Evolutionary conservation across 2,797 vertebrate genomes (phyloP).

Genomic region (Columba guinea): DNA sequence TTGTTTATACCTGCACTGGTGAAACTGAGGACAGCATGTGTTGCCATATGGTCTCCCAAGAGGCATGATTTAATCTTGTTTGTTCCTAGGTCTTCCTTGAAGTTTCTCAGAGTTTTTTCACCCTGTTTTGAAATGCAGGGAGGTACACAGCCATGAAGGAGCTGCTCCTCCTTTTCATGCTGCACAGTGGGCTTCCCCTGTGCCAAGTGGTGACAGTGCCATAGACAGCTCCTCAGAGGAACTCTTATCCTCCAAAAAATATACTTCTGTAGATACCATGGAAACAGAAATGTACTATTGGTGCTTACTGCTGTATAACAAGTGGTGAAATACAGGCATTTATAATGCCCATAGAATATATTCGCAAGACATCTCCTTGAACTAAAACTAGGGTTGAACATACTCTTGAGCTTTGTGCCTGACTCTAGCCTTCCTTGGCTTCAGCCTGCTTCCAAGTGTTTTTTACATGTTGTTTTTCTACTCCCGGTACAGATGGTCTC

Average conservation of each 20-base stretch:
- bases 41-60: neutral
- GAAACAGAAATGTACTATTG: neutral
- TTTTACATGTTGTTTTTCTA: rapidly evolving
- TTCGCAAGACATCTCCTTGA: neutral
- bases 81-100: neutral
- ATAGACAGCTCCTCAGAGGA: neutral
- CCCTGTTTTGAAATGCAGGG: neutral
- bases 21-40: neutral
- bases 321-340: neutral
- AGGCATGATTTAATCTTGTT: neutral
- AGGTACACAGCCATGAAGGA: neutral
- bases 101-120: neutral
- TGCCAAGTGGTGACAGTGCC: neutral
- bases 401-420: neutral
- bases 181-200: neutral
- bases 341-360: neutral
- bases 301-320: neutral
- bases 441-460: neutral
- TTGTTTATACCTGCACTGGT: neutral
- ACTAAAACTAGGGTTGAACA: neutral
- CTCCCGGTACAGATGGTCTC: neutral
- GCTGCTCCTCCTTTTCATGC: neutral
- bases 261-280: neutral
- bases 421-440: neutral
- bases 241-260: neutral